Evolutionary conservation across 1,140 invertebrate species (phyloP).

Genomic region (Chionoecetes opilio): DNA sequence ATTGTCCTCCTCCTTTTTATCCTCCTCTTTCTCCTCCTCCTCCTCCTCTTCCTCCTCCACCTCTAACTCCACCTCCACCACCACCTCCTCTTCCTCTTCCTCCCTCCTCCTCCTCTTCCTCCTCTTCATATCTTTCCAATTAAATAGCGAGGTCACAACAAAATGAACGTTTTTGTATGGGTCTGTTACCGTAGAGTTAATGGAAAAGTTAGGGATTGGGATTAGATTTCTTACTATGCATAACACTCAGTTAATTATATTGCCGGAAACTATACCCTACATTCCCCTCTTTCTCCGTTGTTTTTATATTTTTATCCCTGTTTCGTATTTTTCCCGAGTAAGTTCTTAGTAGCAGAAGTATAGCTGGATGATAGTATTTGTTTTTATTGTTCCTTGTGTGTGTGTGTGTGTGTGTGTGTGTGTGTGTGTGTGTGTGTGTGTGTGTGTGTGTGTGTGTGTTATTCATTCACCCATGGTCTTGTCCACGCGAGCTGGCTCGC

Average conservation of each 20-base stretch:
- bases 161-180: background rate
- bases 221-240: slow-evolving; percentile 1
- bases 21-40: background rate
- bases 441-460: no score
- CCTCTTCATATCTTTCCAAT: background rate
- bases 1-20: background rate
- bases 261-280: background rate
- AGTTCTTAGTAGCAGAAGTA: no score
- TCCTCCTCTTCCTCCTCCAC: background rate
- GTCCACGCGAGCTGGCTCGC: no score
- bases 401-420: no score
- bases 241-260: background rate
- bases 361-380: no score
- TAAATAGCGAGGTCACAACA: slow-evolving; percentile 6
- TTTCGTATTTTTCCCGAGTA: background rate
- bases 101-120: background rate
- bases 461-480: no score
- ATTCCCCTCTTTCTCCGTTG: no score
- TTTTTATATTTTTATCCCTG: background rate
- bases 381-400: no score
- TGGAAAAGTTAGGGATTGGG: background rate
- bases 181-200: background rate
- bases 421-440: no score
- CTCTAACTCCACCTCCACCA: background rate
- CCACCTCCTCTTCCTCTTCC: background rate